Conservation (phyloP, 2,113 vertebrate species). For the Coturnix japonica region DNA sequence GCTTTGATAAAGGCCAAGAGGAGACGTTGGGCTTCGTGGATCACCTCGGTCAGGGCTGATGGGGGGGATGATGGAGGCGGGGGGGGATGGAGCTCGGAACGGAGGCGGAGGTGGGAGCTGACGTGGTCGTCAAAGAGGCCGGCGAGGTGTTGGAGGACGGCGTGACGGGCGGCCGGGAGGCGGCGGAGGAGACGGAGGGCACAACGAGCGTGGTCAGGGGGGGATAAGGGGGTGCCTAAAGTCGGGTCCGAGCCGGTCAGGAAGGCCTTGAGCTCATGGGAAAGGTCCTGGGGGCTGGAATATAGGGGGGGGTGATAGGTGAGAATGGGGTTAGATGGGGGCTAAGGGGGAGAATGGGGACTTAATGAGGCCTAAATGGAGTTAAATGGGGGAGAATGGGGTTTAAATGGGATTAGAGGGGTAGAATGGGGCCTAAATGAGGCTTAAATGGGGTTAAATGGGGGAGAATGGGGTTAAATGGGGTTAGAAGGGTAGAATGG, state of each 20-base stretch:
- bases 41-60: constrained; percentile 83
- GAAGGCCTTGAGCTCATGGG: constrained; percentile 92
- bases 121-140: constrained; percentile 92
- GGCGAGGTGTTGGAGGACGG: constrained; percentile 90
- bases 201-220: constrained; percentile 89
- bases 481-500: too few species aligned
- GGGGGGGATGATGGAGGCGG: too few species aligned
- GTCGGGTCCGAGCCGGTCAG: constrained; percentile 86
- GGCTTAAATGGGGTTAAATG: too few species aligned
- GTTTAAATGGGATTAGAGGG: too few species aligned
- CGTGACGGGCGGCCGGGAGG: constrained; percentile 88
- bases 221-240: constrained; percentile 87
- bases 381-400: too few species aligned
- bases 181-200: constrained; percentile 88
- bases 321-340: too few species aligned
- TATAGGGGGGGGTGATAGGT: too few species aligned
- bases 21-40: constrained; percentile 86
- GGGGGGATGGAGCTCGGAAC: constrained; percentile 46
- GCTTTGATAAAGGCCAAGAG: constrained; percentile 86
- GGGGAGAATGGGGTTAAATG: too few species aligned
- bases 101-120: constrained; percentile 81
- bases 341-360: too few species aligned
- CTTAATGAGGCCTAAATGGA: too few species aligned
- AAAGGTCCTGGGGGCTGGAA: constrained; percentile 82
- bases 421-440: too few species aligned